Evolutionary conservation across 1,140 invertebrate species (phyloP), one percentile per base, ranked within the genome.

Genomic region (Subanguina moxae): DNA sequence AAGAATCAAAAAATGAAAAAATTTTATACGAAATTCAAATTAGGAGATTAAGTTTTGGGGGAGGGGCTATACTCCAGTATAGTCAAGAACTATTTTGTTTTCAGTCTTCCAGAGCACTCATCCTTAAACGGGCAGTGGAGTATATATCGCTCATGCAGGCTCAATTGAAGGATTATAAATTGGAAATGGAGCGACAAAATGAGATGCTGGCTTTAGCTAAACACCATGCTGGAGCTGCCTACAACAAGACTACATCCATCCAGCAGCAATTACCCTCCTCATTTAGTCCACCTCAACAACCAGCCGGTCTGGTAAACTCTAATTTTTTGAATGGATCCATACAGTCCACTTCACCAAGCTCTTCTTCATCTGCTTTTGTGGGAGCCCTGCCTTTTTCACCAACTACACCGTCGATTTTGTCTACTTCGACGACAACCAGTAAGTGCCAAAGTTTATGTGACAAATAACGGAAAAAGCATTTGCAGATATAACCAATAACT

Each of bases 101-200:
- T 67, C 66, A 76, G 74, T 65, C 65, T 5, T 78, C 76, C 13
- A 71, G 76, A 23, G 76, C 76, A 8, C 56, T 77, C 32, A 77
- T 77, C 38, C 57, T 77, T 21, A 77, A 77, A 61, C 61, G 76
- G n/a, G 76, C 76, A 3, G 72, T 78, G 15, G 76, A 77, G 46
- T 77, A 74, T 68, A 77, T 77, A 30, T 48, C 7, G 21, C 23
- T 78, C 17, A 58, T 77, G 57, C 68, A 77, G 57, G 57, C 61
- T 3, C 64, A 71, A 46, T 25, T 75, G 7, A 64, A 67, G 13
- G 76, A 71, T 1, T 32, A 70, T 15, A 64, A 71, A 25, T 63
- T 42, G 0, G 61, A 65, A 64, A 65, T 77, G n/a, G 74, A 75
- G 17, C 57, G 69, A 30, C 70, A 59, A n/a, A 78, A 75, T 28